phyloP scores from a whole-genome alignment of 2,888 invertebrate genomes.

The Hybos culiciformis region DNA sequence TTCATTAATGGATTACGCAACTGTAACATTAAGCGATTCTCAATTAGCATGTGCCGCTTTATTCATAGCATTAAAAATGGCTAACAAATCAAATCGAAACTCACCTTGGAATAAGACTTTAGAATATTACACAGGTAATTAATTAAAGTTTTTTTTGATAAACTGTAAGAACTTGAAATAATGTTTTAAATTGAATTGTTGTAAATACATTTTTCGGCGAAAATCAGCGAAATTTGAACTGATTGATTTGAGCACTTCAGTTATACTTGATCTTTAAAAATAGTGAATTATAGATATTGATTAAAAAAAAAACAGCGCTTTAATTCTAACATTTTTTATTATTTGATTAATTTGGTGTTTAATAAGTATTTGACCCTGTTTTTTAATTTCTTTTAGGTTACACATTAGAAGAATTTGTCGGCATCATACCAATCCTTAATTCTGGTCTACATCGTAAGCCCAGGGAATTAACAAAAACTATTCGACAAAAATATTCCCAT shows the following conservation, averaged over 20 bases:
- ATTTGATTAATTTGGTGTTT: too few species aligned
- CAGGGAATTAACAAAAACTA: conserved; percentile 69
- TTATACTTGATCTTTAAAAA: too few species aligned
- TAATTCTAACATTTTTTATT: too few species aligned
- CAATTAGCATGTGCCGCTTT: conserved; percentile 81
- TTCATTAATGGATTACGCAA: conserved; percentile 81
- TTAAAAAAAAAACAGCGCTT: too few species aligned
- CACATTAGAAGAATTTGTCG: conserved; percentile 54
- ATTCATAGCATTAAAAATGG: conserved; percentile 79
- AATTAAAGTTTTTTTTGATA: too few species aligned
- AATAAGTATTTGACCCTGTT: background rate
- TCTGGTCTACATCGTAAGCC: conserved; percentile 60
- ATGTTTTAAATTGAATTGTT: too few species aligned
- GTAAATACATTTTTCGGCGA: too few species aligned
- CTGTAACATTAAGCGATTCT: conserved; percentile 68
- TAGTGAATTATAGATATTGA: too few species aligned
- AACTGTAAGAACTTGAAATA: too few species aligned
- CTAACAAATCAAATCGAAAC: conserved; percentile 40
- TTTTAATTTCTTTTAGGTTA: conserved; percentile 46
- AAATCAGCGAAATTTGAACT: too few species aligned
- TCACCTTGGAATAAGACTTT: conserved; percentile 57
- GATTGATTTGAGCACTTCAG: too few species aligned
- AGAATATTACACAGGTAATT: conserved; percentile 58
- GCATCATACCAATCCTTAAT: conserved; percentile 60
- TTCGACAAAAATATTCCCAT: conserved; percentile 88